Conservation (phyloP, 2,113 vertebrate species). For the Cebidichthys violaceus region DNA sequence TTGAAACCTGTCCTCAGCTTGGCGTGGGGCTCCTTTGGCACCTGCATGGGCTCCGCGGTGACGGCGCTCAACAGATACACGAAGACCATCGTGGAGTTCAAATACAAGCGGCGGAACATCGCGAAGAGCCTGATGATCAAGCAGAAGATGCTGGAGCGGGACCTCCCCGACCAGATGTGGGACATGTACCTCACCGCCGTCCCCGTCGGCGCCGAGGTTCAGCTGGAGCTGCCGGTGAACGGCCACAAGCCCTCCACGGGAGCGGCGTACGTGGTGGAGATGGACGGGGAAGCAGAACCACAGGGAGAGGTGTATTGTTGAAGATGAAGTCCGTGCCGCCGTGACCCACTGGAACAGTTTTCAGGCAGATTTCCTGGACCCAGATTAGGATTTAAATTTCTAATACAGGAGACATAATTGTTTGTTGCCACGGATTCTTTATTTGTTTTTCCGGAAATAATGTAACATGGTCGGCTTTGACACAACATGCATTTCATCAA, state of each 20-base stretch:
- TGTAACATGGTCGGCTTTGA: constrained; percentile 32
- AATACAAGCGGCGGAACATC: constrained; percentile 87
- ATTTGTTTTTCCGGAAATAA: not conserved
- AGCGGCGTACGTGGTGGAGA: constrained; percentile 19
- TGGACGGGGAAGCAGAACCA: constrained; percentile 49
- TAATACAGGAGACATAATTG: constrained; percentile 37
- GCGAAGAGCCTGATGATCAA: constrained; percentile 86
- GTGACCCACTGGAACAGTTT: constrained; percentile 25
- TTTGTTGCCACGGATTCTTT: constrained; percentile 2
- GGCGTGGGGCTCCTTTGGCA: constrained; percentile 91
- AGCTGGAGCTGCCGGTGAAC: constrained; percentile 70
- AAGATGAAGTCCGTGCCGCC: not conserved
- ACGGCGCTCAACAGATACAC: constrained; percentile 89
- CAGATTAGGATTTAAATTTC: constrained; percentile 31
- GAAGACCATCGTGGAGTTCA: constrained; percentile 89
- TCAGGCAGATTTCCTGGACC: not conserved
- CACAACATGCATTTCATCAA: constrained; percentile 35
- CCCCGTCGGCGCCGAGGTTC: constrained; percentile 69
- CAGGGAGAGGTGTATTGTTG: constrained; percentile 78
- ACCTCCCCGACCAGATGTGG: constrained; percentile 84
- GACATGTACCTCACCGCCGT: constrained; percentile 83
- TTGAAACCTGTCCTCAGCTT: constrained; percentile 77
- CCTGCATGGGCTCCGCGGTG: constrained; percentile 92
- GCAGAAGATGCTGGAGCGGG: constrained; percentile 81
- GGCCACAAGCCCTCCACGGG: constrained; percentile 72